Percentiles rank a stretch among this genome's conserved stretches.
Evolutionary conservation across 2,113 vertebrate genomes (phyloP).

Genomic region (Motacilla tschutschensis): DNA sequence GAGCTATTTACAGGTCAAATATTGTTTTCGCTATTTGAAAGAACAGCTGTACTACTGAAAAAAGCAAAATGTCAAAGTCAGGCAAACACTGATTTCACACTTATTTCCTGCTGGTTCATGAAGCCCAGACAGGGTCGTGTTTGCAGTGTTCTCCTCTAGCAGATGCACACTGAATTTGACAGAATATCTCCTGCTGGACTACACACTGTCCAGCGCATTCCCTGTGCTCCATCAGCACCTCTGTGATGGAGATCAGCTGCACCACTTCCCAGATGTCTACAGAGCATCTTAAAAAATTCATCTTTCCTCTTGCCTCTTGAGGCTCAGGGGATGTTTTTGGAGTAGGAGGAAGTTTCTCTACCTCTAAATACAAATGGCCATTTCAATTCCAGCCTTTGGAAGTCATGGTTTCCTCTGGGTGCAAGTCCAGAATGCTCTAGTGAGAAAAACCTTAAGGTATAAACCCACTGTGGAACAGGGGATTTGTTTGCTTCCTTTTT

Average conservation of each 20-base stretch:
- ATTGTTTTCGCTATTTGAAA: neutral
- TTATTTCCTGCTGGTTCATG: neutral
- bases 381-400: neutral
- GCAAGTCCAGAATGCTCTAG: neutral
- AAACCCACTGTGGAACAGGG: neutral
- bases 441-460: neutral
- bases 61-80: neutral
- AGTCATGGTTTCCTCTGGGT: neutral
- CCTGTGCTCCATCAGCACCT: neutral
- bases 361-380: neutral
- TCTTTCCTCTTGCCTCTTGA: neutral
- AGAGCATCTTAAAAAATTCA: neutral
- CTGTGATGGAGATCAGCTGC: constrained; percentile 37
- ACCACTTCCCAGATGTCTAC: neutral
- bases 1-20: neutral
- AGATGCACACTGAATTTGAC: neutral
- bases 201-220: neutral
- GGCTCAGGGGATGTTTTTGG: neutral
- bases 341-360: neutral
- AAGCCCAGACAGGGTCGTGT: neutral
- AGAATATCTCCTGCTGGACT: neutral
- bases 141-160: neutral
- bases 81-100: neutral
- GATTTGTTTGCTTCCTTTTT: neutral
- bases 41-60: neutral